These are phyloP conservation scores for Holcopasites calliopsidis DNA, from an alignment of 1,140 invertebrate genomes.

Conservation along the genomic window DNA sequence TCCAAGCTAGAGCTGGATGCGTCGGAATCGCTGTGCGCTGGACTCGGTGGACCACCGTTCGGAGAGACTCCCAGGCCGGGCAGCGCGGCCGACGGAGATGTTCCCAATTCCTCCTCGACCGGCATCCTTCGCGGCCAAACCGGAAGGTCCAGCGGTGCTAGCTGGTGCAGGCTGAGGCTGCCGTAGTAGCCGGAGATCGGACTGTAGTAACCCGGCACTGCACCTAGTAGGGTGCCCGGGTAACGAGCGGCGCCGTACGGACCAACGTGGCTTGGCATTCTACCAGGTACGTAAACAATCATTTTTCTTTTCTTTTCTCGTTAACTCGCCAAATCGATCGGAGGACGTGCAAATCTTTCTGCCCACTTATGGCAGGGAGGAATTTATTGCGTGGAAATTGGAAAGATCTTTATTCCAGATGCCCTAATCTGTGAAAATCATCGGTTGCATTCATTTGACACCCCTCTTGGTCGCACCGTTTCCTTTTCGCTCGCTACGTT, in stretches of 20 bases:
- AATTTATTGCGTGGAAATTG: neutral
- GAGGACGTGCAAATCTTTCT: slow-evolving; percentile 56
- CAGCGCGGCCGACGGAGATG: slow-evolving; percentile 38
- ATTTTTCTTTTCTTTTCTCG: slow-evolving; percentile 58
- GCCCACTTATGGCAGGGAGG: neutral
- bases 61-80: slow-evolving; percentile 51
- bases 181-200: slow-evolving; percentile 68
- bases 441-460: neutral
- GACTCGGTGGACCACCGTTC: slow-evolving; percentile 73
- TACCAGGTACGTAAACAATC: slow-evolving; percentile 79
- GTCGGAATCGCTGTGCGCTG: slow-evolving; percentile 77
- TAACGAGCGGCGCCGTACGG: slow-evolving; percentile 75
- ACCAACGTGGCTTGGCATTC: slow-evolving; percentile 77
- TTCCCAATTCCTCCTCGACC: slow-evolving; percentile 71
- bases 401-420: neutral
- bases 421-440: neutral
- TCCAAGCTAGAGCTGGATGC: slow-evolving; percentile 77
- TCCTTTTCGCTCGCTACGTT: neutral
- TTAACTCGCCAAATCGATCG: slow-evolving; percentile 26
- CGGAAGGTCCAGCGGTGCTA: slow-evolving; percentile 70
- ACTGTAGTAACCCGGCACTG: slow-evolving; percentile 70
- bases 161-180: slow-evolving; percentile 63
- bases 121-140: slow-evolving; percentile 76
- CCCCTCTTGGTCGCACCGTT: neutral
- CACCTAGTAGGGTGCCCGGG: slow-evolving; percentile 71